Percentiles rank a stretch among this genome's conserved stretches.
These are phyloP conservation scores for Engystomops pustulosus DNA, from an alignment of 2,113 vertebrate genomes.

Conservation along the genomic window DNA sequence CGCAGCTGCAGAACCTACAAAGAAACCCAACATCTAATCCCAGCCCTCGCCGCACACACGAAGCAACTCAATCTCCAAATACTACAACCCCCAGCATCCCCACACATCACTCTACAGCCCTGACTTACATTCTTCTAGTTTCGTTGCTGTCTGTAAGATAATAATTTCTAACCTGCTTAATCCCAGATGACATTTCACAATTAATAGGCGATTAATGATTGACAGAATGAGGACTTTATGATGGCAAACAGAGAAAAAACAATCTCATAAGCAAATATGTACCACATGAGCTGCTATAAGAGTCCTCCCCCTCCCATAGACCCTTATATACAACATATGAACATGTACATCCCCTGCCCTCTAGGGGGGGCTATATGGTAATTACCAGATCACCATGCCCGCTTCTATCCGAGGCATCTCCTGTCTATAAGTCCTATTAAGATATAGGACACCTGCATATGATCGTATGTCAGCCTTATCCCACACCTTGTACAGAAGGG, in stretches of 20 bases:
- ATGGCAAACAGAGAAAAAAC: neutral
- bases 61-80: neutral
- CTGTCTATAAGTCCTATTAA: too few species aligned
- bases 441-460: too few species aligned
- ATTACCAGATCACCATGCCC: too few species aligned
- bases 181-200: neutral
- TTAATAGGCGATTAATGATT: neutral
- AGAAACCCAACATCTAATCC: too few species aligned
- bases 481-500: too few species aligned
- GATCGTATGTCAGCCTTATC: too few species aligned
- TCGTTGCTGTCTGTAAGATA: neutral
- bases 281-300: neutral
- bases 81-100: neutral
- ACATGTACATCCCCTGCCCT: too few species aligned
- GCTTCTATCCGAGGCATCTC: too few species aligned
- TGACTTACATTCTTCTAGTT: too few species aligned
- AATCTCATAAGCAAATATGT: neutral
- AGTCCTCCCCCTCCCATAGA: too few species aligned
- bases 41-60: neutral
- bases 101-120: neutral
- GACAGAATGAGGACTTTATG: slow-evolving; percentile 21
- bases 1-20: neutral
- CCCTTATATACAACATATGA: too few species aligned
- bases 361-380: too few species aligned
- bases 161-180: neutral